Percentiles rank a stretch among this genome's conserved stretches.
These are phyloP conservation scores for Coelogynopora nodosa DNA, from an alignment of 2,888 invertebrate genomes.

Conservation along the genomic window DNA sequence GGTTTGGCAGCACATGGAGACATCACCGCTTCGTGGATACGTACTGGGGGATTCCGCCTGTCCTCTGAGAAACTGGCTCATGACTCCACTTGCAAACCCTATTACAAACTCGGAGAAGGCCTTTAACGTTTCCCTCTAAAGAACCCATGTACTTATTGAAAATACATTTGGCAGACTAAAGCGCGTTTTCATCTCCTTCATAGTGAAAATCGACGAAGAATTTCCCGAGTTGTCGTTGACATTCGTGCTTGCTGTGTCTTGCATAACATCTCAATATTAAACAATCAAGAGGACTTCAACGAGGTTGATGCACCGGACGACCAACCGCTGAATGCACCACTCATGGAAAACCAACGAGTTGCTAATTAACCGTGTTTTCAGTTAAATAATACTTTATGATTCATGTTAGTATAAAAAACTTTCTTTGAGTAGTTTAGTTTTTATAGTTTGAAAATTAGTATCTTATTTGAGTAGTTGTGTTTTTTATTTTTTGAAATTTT, in stretches of 20 bases:
- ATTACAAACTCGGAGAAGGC: conserved; percentile 34
- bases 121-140: conserved; percentile 35
- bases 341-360: neutral
- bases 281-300: neutral
- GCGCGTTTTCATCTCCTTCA: conserved; percentile 41
- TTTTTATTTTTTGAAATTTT: neutral
- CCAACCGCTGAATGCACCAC: neutral
- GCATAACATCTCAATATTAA: neutral
- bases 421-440: neutral
- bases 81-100: conserved; percentile 46
- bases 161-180: conserved; percentile 42
- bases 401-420: neutral
- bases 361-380: neutral
- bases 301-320: neutral
- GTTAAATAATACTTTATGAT: neutral
- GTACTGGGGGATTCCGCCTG: conserved; percentile 46
- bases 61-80: conserved; percentile 44
- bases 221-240: neutral
- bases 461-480: neutral
- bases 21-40: conserved; percentile 39
- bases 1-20: conserved; percentile 45
- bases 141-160: conserved; percentile 42
- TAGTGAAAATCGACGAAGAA: conserved; percentile 39
- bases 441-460: neutral
- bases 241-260: neutral